Evolutionary conservation across 2,113 vertebrate genomes (phyloP).

Genomic region (Burhinus oedicnemus): DNA sequence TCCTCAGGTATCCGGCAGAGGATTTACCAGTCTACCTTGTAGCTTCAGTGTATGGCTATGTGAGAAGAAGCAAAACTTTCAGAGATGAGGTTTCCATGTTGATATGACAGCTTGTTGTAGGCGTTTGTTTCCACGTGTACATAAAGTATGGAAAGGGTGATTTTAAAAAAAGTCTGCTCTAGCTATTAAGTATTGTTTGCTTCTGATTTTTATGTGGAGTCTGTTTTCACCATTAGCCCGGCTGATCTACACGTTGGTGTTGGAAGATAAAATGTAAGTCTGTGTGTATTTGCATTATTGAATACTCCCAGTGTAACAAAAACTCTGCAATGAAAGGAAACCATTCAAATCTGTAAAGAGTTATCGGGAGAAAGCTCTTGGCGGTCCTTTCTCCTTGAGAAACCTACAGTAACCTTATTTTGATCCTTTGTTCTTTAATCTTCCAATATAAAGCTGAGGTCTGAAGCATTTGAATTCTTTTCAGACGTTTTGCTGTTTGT

Average conservation of each 20-base stretch:
- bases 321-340: neutral
- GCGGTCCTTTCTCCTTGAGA: neutral
- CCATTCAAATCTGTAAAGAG: neutral
- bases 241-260: neutral
- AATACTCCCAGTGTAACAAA: neutral
- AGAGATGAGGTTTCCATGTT: neutral
- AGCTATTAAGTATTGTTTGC: neutral
- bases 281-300: neutral
- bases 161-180: neutral
- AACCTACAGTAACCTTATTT: neutral
- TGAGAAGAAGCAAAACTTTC: neutral
- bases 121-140: neutral
- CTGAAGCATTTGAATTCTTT: neutral
- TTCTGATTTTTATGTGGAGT: neutral
- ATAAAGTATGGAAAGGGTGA: neutral
- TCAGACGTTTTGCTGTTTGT: neutral
- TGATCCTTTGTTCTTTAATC: neutral
- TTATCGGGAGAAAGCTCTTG: neutral
- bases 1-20: neutral
- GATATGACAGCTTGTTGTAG: neutral
- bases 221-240: constrained; percentile 20
- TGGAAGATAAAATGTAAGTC: neutral
- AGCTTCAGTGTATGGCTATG: accelerated
- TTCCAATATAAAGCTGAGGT: accelerated
- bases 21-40: neutral